Evolutionary conservation across 1,140 invertebrate genomes (phyloP).

Genomic region (Drosophila gunungcola): DNA sequence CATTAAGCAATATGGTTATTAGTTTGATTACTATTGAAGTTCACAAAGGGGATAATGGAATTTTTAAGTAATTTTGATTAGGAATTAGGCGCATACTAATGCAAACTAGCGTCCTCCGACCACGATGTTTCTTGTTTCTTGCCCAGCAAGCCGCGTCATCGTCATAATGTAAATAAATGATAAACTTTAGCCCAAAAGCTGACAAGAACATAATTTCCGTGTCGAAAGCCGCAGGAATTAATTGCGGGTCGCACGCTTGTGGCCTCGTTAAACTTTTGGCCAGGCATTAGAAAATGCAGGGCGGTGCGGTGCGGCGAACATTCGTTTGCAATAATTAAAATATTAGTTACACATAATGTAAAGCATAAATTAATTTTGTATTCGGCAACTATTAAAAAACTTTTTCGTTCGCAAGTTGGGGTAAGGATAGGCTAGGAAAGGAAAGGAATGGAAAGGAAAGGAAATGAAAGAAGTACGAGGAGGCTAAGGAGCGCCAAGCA

Average conservation of each 20-base stretch:
- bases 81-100: conserved; percentile 65
- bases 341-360: conserved; percentile 83
- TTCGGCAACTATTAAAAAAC: conserved; percentile 79
- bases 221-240: conserved; percentile 62
- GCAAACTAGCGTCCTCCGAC: conserved; percentile 19
- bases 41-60: conserved; percentile 58
- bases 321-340: conserved; percentile 76
- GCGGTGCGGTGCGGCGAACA: conserved; percentile 16
- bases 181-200: conserved; percentile 59
- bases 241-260: conserved; percentile 55
- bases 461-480: background rate
- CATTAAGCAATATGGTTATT: conserved; percentile 25
- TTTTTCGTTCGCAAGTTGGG: conserved; percentile 30
- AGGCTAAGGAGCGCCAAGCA: background rate
- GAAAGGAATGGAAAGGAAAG: no score
- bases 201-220: conserved; percentile 70
- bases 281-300: conserved; percentile 11
- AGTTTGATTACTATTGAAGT: conserved; percentile 56
- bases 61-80: conserved; percentile 62
- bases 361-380: conserved; percentile 83
- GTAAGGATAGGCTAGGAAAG: no score
- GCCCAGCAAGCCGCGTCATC: conserved; percentile 46
- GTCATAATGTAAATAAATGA: conserved; percentile 57
- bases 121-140: conserved; percentile 1
- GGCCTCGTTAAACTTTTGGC: conserved; percentile 64